Evolutionary conservation across 2,888 invertebrate genomes (phyloP).

Genomic region (Trissonchulus sp.): DNA sequence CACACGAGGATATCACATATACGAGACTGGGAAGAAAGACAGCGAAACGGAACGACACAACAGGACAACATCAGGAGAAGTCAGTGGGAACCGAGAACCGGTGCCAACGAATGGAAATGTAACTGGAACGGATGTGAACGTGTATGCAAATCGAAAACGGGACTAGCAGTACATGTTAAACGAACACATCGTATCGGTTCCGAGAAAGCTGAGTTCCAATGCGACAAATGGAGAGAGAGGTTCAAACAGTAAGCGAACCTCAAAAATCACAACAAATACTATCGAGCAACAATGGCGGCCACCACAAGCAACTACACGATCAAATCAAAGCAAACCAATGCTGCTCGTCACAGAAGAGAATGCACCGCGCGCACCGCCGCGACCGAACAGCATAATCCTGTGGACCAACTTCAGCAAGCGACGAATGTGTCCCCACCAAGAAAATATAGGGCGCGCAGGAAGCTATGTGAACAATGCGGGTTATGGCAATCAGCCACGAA

Average conservation of each 20-base stretch:
- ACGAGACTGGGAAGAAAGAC: too few species aligned
- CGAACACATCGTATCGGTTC: conserved; percentile 13
- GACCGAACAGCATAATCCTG: too few species aligned
- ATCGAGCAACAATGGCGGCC: neutral
- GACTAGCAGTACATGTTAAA: conserved; percentile 15
- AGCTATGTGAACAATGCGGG: conserved; percentile 13
- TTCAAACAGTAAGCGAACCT: conserved; percentile 18
- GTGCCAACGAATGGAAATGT: conserved; percentile 1
- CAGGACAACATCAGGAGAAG: too few species aligned
- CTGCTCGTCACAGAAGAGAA: neutral
- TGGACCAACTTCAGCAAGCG: conserved; percentile 13
- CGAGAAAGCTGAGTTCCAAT: conserved; percentile 5
- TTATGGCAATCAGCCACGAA: conserved; percentile 8
- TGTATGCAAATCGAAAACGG: conserved; percentile 16
- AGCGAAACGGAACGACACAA: too few species aligned
- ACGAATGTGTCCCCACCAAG: neutral
- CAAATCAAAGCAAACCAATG: neutral
- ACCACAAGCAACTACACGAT: neutral
- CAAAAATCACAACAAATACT: conserved; percentile 12
- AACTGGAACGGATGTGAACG: neutral
- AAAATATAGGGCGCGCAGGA: neutral
- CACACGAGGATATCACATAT: too few species aligned
- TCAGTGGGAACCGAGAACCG: too few species aligned
- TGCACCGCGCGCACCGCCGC: too few species aligned
- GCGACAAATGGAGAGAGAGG: neutral